Percentiles rank a stretch among this genome's conserved stretches.
phyloP scores from a whole-genome alignment of 2,797 vertebrate genomes.

The Lepilemur ruficaudatus region DNA sequence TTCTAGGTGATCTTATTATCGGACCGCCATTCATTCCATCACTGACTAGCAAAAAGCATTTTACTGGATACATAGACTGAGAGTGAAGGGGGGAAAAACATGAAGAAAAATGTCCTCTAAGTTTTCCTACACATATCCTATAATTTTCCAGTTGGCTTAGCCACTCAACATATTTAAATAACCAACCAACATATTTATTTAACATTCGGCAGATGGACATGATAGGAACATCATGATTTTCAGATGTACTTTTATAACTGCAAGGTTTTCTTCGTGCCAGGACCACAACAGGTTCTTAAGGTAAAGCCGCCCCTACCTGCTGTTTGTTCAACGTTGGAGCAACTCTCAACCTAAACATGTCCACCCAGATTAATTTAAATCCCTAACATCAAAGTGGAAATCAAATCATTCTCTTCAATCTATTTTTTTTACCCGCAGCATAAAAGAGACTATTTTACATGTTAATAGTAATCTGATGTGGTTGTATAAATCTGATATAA shows the following conservation, averaged over 20 bases:
- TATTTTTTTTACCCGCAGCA: constrained; percentile 63
- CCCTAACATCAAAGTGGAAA: constrained; percentile 61
- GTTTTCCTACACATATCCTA: constrained; percentile 85
- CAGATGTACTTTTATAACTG: constrained; percentile 92
- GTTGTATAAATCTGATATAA: constrained; percentile 79
- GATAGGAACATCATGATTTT: constrained; percentile 96
- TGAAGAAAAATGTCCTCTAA: constrained; percentile 77
- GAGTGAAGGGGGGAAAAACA: constrained; percentile 12
- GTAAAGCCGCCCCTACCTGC: constrained; percentile 73
- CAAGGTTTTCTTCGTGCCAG: constrained; percentile 86
- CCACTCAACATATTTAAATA: constrained; percentile 85
- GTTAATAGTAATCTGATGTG: constrained; percentile 79
- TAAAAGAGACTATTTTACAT: constrained; percentile 77
- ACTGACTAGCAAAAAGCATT: background rate
- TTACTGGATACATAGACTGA: background rate
- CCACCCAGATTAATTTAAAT: constrained; percentile 64
- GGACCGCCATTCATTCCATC: background rate
- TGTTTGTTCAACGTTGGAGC: background rate
- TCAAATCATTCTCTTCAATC: constrained; percentile 68
- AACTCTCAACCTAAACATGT: constrained; percentile 58
- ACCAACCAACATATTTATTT: constrained; percentile 89
- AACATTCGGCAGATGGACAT: constrained; percentile 96
- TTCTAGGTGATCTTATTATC: background rate
- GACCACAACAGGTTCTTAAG: constrained; percentile 83
- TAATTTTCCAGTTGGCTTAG: constrained; percentile 85